Conservation (phyloP, 1,140 invertebrate species). For the Zaprionus lachaisei region DNA sequence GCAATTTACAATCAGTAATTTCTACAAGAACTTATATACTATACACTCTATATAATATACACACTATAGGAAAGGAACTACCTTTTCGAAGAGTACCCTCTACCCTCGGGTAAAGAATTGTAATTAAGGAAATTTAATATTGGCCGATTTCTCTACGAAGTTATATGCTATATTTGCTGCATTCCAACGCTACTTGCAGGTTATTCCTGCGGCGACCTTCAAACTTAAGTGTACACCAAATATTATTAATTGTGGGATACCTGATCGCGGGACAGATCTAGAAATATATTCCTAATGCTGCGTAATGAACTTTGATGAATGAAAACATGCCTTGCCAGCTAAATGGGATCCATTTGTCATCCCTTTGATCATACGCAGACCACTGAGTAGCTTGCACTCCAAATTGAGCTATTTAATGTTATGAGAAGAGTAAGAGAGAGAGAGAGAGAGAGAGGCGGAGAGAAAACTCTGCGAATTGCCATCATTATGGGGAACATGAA, state of each 20-base stretch:
- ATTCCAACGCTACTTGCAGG: too few relatives aligned
- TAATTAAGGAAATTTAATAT: too few relatives aligned
- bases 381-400: background rate
- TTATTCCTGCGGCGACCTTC: background rate
- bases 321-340: background rate
- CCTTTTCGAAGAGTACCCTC: too few relatives aligned
- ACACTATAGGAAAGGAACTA: too few relatives aligned
- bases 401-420: slow-evolving; percentile 12
- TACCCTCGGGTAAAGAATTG: too few relatives aligned
- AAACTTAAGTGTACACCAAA: background rate
- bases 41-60: background rate
- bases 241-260: slow-evolving; percentile 10
- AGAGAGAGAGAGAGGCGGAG: background rate
- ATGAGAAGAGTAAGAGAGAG: background rate
- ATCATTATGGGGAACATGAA: slow-evolving; percentile 6
- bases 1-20: background rate
- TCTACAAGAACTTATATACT: background rate
- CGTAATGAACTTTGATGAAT: slow-evolving; percentile 14
- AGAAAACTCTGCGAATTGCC: background rate
- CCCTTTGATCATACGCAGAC: slow-evolving; percentile 2
- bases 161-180: background rate
- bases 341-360: slow-evolving; percentile 7
- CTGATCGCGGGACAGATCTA: background rate
- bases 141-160: background rate
- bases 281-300: background rate